phyloP scores from a whole-genome alignment of 2,888 invertebrate genomes.

The Pheosia gnoma region DNA sequence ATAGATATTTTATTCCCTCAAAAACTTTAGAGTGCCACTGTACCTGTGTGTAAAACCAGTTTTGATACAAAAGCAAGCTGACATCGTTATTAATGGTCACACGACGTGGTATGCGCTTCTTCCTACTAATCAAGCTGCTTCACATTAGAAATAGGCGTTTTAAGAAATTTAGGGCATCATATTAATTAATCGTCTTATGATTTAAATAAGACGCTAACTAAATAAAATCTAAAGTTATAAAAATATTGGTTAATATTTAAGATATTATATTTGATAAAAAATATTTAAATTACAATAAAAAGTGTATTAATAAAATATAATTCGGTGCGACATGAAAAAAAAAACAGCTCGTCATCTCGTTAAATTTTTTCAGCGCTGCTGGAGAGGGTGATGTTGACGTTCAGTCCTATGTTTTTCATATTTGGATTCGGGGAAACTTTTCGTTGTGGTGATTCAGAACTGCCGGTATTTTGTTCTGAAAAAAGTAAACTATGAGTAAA shows the following conservation, averaged over 20 bases:
- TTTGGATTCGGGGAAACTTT: conserved; percentile 16
- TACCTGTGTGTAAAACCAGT: conserved; percentile 62
- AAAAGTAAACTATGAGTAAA: conserved; percentile 19
- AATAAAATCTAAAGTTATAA: neutral
- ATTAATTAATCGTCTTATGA: too few species aligned
- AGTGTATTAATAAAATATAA: conserved; percentile 2
- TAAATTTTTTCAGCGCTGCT: conserved; percentile 36
- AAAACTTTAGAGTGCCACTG: conserved; percentile 50
- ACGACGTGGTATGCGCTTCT: conserved; percentile 38
- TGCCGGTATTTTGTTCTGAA: conserved; percentile 44
- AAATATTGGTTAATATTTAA: neutral
- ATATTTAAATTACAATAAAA: conserved; percentile 16
- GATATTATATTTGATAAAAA: conserved; percentile 21
- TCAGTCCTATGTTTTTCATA: conserved; percentile 66
- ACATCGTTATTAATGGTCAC: conserved; percentile 63
- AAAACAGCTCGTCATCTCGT: neutral
- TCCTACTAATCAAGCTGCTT: conserved; percentile 18
- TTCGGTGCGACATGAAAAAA: neutral
- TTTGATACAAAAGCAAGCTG: conserved; percentile 49
- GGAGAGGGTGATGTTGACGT: conserved; percentile 63
- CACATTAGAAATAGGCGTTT: conserved; percentile 8
- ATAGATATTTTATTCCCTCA: too few species aligned
- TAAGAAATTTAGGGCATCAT: conserved; percentile 21
- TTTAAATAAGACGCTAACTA: too few species aligned
- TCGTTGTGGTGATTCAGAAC: conserved; percentile 11